Evolutionary conservation across 2,113 vertebrate genomes (phyloP).

Genomic region (Suncus etruscus): DNA sequence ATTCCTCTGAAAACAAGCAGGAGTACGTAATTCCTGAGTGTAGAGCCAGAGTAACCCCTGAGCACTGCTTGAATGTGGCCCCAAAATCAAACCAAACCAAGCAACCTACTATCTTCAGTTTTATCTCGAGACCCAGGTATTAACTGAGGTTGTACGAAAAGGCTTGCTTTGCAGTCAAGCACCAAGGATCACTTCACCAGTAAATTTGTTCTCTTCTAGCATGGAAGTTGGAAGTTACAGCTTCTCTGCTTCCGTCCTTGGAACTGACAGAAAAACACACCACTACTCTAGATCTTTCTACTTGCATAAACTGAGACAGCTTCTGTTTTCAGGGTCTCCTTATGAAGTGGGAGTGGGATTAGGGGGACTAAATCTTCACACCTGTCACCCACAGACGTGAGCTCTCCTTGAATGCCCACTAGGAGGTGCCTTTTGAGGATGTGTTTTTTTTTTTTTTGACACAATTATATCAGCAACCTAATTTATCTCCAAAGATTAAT

Average conservation of each 20-base stretch:
- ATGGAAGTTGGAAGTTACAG: not conserved
- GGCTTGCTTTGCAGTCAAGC: not conserved
- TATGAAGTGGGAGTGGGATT: not conserved
- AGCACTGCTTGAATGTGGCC: too few relatives aligned
- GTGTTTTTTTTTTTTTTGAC: conserved; percentile 11
- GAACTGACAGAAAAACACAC: conserved; percentile 11
- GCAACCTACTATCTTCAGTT: not conserved
- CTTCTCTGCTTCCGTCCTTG: not conserved
- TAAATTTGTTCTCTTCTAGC: not conserved
- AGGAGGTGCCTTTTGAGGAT: not conserved
- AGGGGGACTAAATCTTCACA: not conserved
- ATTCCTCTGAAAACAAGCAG: too few relatives aligned
- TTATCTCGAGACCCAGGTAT: not conserved
- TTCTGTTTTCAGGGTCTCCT: not conserved
- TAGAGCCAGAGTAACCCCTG: too few relatives aligned
- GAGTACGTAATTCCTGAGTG: too few relatives aligned
- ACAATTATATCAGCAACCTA: not conserved
- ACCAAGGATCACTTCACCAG: too few relatives aligned
- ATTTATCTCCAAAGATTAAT: conserved; percentile 43
- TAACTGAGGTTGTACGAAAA: not conserved
- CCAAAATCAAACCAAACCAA: too few relatives aligned
- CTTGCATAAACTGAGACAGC: not conserved
- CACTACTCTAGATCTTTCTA: not conserved
- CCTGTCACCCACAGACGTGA: not conserved
- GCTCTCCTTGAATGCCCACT: not conserved